Conservation (phyloP, 2,113 vertebrate genomes). For the Syrmaticus mikado region DNA sequence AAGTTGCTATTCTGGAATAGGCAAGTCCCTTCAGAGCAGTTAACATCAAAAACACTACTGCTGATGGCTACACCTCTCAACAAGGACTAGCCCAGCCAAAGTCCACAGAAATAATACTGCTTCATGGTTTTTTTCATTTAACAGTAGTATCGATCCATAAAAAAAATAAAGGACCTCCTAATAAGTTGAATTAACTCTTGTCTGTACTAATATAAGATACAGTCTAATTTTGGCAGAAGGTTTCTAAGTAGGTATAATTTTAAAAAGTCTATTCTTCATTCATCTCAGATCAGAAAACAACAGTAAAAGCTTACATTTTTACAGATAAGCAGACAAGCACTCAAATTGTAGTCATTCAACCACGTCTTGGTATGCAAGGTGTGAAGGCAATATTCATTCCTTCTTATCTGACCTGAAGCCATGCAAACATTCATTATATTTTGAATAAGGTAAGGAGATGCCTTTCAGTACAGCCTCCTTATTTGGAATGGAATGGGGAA, state of each 20-base stretch:
- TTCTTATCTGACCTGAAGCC: conserved; percentile 25
- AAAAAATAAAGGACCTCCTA: neutral
- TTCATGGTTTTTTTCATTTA: neutral
- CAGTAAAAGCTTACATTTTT: neutral
- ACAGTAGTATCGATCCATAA: neutral
- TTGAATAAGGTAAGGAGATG: neutral
- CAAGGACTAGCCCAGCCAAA: neutral
- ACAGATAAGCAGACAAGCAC: neutral
- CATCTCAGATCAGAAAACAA: neutral
- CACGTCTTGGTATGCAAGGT: neutral
- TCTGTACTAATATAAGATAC: neutral
- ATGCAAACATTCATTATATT: conserved; percentile 19
- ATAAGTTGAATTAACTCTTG: neutral
- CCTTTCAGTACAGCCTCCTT: conserved; percentile 7
- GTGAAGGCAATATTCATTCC: neutral
- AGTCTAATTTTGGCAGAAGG: neutral
- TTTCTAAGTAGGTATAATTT: neutral
- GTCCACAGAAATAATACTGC: neutral
- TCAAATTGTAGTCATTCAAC: neutral
- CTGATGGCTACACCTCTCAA: neutral
- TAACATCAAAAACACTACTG: neutral
- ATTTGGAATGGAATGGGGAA: conserved; percentile 48
- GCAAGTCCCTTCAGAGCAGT: neutral
- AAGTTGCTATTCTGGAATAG: neutral
- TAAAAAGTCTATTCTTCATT: neutral